These are phyloP conservation scores for Acanthisitta chloris DNA, from an alignment of 2,113 vertebrate genomes.

Conservation along the genomic window DNA sequence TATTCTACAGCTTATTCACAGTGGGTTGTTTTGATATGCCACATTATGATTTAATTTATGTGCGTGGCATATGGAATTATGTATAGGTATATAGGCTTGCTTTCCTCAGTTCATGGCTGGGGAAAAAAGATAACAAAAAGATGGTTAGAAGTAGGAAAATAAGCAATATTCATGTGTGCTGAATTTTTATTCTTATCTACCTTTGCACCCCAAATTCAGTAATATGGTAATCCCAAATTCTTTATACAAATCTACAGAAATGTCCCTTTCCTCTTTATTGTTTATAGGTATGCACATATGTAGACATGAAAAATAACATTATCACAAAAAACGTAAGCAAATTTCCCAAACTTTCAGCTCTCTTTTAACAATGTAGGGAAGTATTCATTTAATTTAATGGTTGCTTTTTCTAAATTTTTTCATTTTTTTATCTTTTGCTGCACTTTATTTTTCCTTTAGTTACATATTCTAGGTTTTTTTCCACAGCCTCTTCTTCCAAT, in stretches of 20 bases:
- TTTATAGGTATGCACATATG: neutral
- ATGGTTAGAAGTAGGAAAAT: neutral
- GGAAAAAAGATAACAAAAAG: conserved; percentile 22
- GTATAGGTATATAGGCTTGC: conserved; percentile 5
- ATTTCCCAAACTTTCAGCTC: neutral
- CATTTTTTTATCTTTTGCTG: neutral
- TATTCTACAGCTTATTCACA: neutral
- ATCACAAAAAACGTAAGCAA: neutral
- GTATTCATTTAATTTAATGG: neutral
- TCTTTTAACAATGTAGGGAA: neutral
- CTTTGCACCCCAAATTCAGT: neutral
- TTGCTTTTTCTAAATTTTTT: neutral
- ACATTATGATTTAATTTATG: conserved; percentile 40
- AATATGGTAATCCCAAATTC: neutral
- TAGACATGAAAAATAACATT: neutral
- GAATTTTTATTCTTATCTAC: conserved; percentile 17
- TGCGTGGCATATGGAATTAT: neutral
- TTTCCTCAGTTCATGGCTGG: neutral
- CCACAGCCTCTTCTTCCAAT: neutral
- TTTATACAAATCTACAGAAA: neutral
- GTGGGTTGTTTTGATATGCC: neutral
- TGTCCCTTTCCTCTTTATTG: neutral
- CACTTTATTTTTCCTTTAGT: neutral
- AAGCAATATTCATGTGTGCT: neutral
- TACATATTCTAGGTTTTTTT: neutral